Evolutionary conservation across 2,797 vertebrate genomes (phyloP), one percentile per base, ranked within the genome.

Genomic region (Philypnodon macrostomus): DNA sequence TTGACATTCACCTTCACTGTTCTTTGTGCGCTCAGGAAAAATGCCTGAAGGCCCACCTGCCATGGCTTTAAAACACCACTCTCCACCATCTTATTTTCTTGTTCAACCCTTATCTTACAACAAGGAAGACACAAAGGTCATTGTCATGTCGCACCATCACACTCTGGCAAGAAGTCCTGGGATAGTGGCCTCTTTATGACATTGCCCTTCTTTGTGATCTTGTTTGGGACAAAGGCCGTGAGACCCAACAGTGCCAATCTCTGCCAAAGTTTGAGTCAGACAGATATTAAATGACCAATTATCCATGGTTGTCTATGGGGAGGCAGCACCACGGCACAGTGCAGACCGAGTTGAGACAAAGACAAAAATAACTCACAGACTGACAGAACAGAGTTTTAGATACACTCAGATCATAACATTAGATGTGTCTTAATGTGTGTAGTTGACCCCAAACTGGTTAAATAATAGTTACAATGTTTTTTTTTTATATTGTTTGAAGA

Each of bases 241-340:
- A 17, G 10, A 42, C 3, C 47, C 54, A 41, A 35, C 48, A 34
- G 46, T 0, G 23, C 21, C 24, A 5, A n/a, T n/a, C 50, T 11
- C 38, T 54, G 70, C 58, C 65, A 65, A 55, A 62, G 2, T 40
- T 46, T 31, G 17, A 68, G 41, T 62, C 61, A 47, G 38, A 66
- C 50, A 30, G 53, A 74, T 53, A 62, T 53, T 54, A 53, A 68
- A 68, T 3, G 47, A 35, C 42, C 54, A 63, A 63, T 72, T 55
- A 69, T 46, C 24, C 48, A 14, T 0, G 58, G 55, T 23, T 0
- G 50, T 38, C 56, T 54, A 32, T 1, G 9, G 48, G 47, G 65
- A 52, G 11, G 18, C 17, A 5, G 61, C 19, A 24, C 24, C 56
- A 6, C 23, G 45, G 38, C 47, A 36, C 18, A 1, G 34, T 13